Base-by-base conservation (phyloP, 2,797 vertebrate species). In the Tinamus major region DNA sequence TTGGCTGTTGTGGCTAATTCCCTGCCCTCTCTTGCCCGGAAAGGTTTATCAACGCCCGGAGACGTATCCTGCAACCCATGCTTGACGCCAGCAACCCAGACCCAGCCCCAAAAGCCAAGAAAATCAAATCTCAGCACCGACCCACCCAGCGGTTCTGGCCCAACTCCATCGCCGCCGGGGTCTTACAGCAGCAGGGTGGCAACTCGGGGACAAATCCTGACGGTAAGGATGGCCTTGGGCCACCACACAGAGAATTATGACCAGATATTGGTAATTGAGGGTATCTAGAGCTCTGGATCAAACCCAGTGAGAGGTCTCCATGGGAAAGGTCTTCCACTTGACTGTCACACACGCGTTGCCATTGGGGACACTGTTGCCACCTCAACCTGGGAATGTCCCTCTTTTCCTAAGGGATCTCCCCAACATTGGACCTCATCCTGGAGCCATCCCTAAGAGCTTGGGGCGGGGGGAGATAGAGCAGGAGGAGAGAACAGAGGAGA, bases 141-240 rank as follows among this genome's bases (percentile, higher is more conserved):
- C 99, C 99, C 29, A 99, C 99, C 0, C 99, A 99, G 91, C 97
- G 99, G 67, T 99, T 99, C 98, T 99, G 99, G 99, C 99, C 99
- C 7, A 99, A 99, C 98, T 99, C 99, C 92, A 99, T 99, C 3
- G 99, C 99, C 4, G 99, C 99, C 0, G 99, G 99, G 17, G 99
- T 99, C 56, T 97, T 99, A 92, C 99, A 99, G 97, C 98, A 98
- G 48, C 99, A 99, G 96, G 98, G 98, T 6, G 97, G 98, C 33
- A 98, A 98, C 70, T 95, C 98, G 0, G 98, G 98, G 87, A 98
- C 98, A 79, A 98, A 99, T 94, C 98, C 98, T 9, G 99, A 99
- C 1, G 98, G 99, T 99, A 96, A 96, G 98, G 64, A 3, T 3
- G 5, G 31, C 64, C 55, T n/a, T 6, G 55, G 31, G 37, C 11